phyloP scores from a whole-genome alignment of 2,888 invertebrate species.

The Tipula vernalis region DNA sequence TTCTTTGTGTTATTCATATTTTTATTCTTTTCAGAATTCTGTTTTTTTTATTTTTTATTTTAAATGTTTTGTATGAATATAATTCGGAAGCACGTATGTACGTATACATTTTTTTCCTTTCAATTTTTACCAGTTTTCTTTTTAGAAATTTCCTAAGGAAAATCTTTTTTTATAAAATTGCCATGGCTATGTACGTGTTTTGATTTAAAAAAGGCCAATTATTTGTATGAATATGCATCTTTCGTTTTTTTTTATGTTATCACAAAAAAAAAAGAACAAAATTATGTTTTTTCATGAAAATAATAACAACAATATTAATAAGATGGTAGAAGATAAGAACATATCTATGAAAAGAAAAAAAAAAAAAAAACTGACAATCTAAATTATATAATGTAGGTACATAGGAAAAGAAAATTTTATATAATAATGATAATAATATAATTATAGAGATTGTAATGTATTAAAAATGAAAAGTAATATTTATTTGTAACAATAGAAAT shows the following conservation, averaged over 20 bases:
- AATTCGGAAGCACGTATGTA: not conserved
- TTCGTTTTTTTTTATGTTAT: not conserved
- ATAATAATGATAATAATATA: not conserved
- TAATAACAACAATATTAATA: not conserved
- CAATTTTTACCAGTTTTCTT: not conserved
- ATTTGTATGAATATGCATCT: constrained; percentile 6
- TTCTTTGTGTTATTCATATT: not conserved
- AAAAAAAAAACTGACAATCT: not conserved
- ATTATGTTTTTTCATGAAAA: not conserved
- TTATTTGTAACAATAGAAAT: not conserved
- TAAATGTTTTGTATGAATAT: not conserved
- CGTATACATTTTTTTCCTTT: not conserved
- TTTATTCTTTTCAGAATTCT: not conserved
- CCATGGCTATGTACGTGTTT: not conserved
- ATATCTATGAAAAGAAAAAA: not conserved
- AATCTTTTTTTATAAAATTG: not conserved
- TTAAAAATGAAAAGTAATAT: not conserved
- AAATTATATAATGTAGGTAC: not conserved
- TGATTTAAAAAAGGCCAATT: constrained; percentile 5
- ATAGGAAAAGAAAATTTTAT: not conserved
- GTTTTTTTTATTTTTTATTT: not conserved
- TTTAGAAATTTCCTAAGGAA: not conserved
- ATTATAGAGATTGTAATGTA: not conserved
- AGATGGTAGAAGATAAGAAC: not conserved
- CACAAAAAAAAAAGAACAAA: not conserved